Conservation (phyloP, 2,113 vertebrate species). For the Thermophis baileyi region DNA sequence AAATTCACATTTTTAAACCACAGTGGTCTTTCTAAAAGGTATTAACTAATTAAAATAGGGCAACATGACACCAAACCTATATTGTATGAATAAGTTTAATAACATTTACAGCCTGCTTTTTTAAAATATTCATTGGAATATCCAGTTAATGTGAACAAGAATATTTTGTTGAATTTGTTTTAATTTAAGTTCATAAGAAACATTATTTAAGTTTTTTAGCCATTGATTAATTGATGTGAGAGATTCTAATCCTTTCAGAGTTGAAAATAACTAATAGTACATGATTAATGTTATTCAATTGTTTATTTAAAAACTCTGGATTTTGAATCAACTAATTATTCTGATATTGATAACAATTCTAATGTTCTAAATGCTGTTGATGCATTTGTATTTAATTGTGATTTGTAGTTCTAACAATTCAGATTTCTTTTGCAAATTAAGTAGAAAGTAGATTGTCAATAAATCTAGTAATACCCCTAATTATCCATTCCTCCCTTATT, state of each 20-base stretch:
- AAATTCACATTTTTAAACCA: background rate
- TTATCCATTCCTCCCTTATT: background rate
- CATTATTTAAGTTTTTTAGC: background rate
- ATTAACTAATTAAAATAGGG: background rate
- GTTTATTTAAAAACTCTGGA: background rate
- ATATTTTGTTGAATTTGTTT: background rate
- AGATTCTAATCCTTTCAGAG: background rate
- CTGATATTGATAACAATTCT: background rate
- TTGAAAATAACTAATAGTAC: background rate
- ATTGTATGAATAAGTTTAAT: background rate
- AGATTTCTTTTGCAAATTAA: background rate
- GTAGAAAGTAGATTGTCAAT: background rate
- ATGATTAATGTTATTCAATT: background rate
- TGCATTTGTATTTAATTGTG: background rate
- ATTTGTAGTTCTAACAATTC: background rate
- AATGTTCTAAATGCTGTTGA: background rate
- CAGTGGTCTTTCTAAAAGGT: background rate
- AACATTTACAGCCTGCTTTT: background rate
- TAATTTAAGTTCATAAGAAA: background rate
- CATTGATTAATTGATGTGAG: background rate
- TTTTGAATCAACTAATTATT: background rate
- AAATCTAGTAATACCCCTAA: background rate
- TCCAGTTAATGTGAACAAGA: background rate
- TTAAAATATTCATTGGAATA: background rate
- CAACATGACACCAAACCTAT: background rate